Base-by-base conservation (phyloP, 1,140 invertebrate genomes). In the Steinernema khuongi region DNA sequence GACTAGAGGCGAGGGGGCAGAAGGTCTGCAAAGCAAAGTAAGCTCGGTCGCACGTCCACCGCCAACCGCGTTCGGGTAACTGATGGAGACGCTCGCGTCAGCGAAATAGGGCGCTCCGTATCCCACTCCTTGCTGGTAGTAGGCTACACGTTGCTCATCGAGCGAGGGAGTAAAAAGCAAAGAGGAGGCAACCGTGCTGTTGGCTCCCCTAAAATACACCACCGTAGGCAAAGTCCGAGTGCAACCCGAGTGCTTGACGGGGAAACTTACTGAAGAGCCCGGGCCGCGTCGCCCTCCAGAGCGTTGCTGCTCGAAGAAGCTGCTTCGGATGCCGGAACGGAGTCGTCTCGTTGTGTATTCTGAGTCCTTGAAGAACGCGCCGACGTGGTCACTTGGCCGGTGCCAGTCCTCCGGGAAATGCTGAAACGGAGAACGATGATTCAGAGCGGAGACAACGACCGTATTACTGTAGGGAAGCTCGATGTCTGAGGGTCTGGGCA, bases 401-500 rank as follows among this genome's bases (percentile, higher is more conserved):
- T 4, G 11, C 50, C 50, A 60, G 50, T 14, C 19, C 50, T 11
- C 26, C 50, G 50, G 4, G 50, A 60, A 60, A 60, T 7, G 19
- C 50, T 60, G 50, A 60, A 60, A 60, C 50, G 22, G 26, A 14
- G 22, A 14, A 60, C 14, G 26, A 11, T 60, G 26, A 22, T 26
- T 11, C 4, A 14, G 11, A n/a, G 22, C 50, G 26, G 22, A 60
- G 14, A n/a, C 26, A 17, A 60, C 14, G n/a, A n/a, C n/a, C n/a
- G n/a, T n/a, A 60, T 26, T 11, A 60, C 50, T 60, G 50, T 17
- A 60, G 19, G 22, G 17, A 66, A 19, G n/a, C 14, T n/a, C 32
- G 70, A 26, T 44, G 18, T 66, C 69, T 29, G 36, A n/a, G n/a
- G 22, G 68, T 31, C 30, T 70, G 69, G n/a, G 2, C 70, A 70